Evolutionary conservation across 2,113 vertebrate genomes (phyloP).

Genomic region (Myocastor coypus): DNA sequence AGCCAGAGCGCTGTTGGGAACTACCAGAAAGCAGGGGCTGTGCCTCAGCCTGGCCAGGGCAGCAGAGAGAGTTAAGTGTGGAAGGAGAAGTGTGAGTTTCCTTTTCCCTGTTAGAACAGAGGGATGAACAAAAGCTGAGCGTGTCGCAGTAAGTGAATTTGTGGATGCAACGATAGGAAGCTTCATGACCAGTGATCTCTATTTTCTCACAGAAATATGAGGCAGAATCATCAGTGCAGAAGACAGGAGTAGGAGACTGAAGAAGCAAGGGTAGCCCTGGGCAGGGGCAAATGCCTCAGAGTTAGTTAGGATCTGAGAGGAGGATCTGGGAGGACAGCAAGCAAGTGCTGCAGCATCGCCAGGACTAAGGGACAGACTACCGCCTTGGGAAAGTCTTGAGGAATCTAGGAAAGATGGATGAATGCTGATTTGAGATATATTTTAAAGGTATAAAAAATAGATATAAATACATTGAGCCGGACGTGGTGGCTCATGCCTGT

Average conservation of each 20-base stretch:
- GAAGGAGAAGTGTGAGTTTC: background rate
- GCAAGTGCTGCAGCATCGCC: background rate
- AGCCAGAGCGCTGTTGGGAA: background rate
- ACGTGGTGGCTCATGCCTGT: too few relatives aligned
- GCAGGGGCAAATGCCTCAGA: background rate
- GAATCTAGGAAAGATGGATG: background rate
- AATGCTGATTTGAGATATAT: background rate
- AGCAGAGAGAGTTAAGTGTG: background rate
- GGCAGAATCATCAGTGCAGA: background rate
- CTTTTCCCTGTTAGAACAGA: background rate
- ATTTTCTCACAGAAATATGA: background rate
- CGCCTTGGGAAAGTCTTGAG: background rate
- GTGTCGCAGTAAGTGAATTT: too few relatives aligned
- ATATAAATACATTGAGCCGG: too few relatives aligned
- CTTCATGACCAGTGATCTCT: background rate
- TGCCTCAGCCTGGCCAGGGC: accelerated
- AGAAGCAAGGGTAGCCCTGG: background rate
- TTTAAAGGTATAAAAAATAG: background rate
- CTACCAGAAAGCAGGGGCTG: background rate
- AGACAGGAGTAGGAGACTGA: too few relatives aligned
- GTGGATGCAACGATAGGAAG: background rate
- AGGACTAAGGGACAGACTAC: accelerated
- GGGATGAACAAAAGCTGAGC: background rate
- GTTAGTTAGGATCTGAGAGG: background rate
- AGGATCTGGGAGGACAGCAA: background rate